Percentiles rank a stretch among this genome's conserved stretches.
Evolutionary conservation across 2,888 invertebrate species (phyloP).

Genomic region (Mesodorylaimus sp.): DNA sequence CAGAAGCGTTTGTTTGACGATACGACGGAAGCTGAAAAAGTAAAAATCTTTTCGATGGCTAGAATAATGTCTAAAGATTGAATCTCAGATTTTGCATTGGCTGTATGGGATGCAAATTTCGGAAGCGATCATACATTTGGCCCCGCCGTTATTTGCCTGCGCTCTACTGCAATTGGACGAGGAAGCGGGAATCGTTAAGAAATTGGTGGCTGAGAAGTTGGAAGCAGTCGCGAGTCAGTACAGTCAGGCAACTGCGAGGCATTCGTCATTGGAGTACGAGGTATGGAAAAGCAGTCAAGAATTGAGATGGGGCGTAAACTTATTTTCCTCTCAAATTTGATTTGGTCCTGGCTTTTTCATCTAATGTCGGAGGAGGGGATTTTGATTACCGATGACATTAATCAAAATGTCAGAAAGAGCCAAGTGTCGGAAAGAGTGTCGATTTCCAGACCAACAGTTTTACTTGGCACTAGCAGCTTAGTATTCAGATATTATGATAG

Average conservation of each 20-base stretch:
- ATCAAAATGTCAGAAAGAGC: too few relatives aligned
- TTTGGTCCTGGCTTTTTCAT: too few relatives aligned
- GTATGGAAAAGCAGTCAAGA: too few relatives aligned
- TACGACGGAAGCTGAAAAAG: constrained; percentile 79
- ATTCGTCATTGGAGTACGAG: too few relatives aligned
- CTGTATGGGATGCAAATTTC: constrained; percentile 12
- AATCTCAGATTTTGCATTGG: constrained; percentile 15
- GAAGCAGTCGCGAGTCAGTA: neutral
- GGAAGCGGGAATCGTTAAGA: constrained; percentile 7
- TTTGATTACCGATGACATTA: too few relatives aligned
- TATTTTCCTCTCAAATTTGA: too few relatives aligned
- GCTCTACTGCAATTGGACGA: constrained; percentile 3
- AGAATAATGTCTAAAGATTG: neutral
- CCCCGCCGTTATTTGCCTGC: constrained; percentile 14
- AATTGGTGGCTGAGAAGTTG: neutral
- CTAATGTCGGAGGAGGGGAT: too few relatives aligned
- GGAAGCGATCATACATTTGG: constrained; percentile 15
- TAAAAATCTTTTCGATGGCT: constrained; percentile 25
- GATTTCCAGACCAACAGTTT: too few relatives aligned
- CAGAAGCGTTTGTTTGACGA: constrained; percentile 89
- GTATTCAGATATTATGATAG: too few relatives aligned
- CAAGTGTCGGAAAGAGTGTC: too few relatives aligned
- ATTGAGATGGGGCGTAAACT: too few relatives aligned
- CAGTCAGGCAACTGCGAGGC: neutral
- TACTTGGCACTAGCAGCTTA: too few relatives aligned